phyloP scores from a whole-genome alignment of 2,113 vertebrate genomes.

The Tinamus guttatus region DNA sequence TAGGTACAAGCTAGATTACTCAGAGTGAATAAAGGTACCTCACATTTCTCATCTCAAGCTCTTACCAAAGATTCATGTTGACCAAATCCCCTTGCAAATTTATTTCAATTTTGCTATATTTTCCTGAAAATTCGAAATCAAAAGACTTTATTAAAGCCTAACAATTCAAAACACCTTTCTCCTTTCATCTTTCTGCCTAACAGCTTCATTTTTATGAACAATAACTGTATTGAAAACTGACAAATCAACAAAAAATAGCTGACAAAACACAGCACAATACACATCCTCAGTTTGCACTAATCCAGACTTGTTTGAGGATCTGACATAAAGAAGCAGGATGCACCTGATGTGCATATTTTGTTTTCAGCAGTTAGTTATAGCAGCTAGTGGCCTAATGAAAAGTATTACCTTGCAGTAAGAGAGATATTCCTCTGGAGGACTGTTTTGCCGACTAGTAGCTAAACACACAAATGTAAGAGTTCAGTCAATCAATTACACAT shows the following conservation, averaged over 20 bases:
- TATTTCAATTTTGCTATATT: not conserved
- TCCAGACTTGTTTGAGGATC: not conserved
- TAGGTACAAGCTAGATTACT: not conserved
- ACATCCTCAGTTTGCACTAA: not conserved
- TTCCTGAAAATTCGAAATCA: not conserved
- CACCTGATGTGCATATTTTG: not conserved
- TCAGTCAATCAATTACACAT: not conserved
- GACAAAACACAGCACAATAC: not conserved
- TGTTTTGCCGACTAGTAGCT: not conserved
- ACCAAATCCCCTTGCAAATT: not conserved
- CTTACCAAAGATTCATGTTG: not conserved
- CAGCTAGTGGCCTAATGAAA: not conserved
- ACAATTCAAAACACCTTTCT: not conserved
- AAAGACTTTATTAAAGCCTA: not conserved
- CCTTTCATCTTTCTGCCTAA: not conserved
- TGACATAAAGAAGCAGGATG: not conserved
- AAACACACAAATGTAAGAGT: not conserved
- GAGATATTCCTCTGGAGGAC: not conserved
- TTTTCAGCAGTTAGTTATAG: not conserved
- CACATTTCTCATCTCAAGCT: not conserved
- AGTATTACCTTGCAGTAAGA: not conserved
- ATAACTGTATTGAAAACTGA: not conserved
- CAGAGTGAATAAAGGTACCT: not conserved
- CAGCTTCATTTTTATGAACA: not conserved
- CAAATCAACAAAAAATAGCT: not conserved